Base-by-base conservation (phyloP, 2,113 vertebrate species). In the Silurus meridionalis region DNA sequence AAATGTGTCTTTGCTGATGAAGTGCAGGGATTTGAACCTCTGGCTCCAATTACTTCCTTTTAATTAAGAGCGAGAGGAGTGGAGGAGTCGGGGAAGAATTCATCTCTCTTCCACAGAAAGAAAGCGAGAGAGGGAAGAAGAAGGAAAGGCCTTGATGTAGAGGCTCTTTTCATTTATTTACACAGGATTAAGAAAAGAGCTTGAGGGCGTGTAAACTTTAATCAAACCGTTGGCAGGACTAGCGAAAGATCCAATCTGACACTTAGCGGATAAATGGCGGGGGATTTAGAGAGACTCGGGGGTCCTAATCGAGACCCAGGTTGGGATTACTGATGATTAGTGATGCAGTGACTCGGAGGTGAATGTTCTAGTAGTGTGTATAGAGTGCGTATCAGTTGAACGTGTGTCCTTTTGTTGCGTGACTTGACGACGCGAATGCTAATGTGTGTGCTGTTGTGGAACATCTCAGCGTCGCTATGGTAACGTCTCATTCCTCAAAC, bases 11-110 rank as follows among this genome's bases (percentile, higher is more conserved):
- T 13, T n/a, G 55, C 87, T 91, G 87, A 91, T 91, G 89, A 86
- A 91, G 82, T 60, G 71, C 82, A 55, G 87, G 67, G 74, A 37
- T 86, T 91, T 87, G 79, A 87, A 90, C 63, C 64, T 14, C 69
- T 25, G 81, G 83, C 78, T 75, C 83, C 87, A 91, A 91, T 91
- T 90, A 91, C 82, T 80, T 87, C 82, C 71, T 84, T 89, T 88
- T 90, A 90, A 91, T 91, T 90, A 89, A 88, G 89, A 74, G 83
- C 53, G 74, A 21, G 58, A 19, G 77, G 37, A 86, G 79, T 74
- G 46, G 79, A 84, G 87, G 84, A 37, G 37, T 37, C 37, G 37
- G 37, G 37, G 64, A n/a, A 4, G 80, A 83, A 88, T 91, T 84
- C 84, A 84, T 90, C 86, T 21, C 57, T 75, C 85, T 71, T 80